A percentile compares a stretch with the other conserved stretches of the same genome.
These are phyloP conservation scores for Hyphantria cunea DNA, from an alignment of 1,140 invertebrate genomes.

Conservation along the genomic window DNA sequence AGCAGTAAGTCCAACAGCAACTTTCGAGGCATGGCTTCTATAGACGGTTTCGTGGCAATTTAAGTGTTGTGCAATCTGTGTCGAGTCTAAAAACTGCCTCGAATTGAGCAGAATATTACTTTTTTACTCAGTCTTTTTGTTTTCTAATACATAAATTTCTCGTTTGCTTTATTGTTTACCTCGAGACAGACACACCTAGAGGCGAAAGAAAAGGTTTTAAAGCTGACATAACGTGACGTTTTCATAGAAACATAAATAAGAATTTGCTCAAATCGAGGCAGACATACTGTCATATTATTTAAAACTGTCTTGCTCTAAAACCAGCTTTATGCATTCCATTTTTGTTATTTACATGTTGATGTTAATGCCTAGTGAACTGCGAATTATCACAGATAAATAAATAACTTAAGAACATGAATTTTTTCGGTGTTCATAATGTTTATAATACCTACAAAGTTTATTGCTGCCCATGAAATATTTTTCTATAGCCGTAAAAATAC, in stretches of 20 bases:
- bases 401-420: not conserved
- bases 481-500: not conserved
- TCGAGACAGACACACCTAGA: too few species aligned
- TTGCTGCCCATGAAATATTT: not conserved
- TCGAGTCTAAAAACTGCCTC: not conserved
- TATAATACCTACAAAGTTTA: conserved; percentile 1
- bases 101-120: too few species aligned
- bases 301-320: conserved; percentile 6
- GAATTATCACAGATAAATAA: not conserved
- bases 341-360: conserved; percentile 23
- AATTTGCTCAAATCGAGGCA: not conserved
- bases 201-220: not conserved
- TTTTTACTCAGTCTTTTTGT: too few species aligned
- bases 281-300: not conserved
- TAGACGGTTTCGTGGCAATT: conserved; percentile 20
- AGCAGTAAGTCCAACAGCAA: conserved; percentile 93
- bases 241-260: not conserved
- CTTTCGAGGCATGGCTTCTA: conserved; percentile 34
- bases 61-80: conserved; percentile 16
- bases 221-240: not conserved
- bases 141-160: too few species aligned
- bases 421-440: not conserved
- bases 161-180: too few species aligned
- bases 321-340: conserved; percentile 1
- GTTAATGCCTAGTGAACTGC: conserved; percentile 17